phyloP scores from a whole-genome alignment of 2,113 vertebrate species.

The Gadus macrocephalus region DNA sequence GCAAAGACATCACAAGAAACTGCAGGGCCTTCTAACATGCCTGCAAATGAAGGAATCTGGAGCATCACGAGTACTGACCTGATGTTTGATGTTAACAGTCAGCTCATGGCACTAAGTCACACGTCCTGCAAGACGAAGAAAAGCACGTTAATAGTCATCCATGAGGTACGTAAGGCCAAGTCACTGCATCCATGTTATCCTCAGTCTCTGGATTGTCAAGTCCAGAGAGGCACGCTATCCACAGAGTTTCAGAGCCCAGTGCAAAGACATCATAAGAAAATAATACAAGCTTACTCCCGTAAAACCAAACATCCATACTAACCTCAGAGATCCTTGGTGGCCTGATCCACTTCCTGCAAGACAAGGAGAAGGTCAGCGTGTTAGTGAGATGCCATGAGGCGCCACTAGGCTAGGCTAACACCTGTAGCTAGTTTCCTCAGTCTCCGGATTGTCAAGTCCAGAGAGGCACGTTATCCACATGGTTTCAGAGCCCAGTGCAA shows the following conservation, averaged over 20 bases:
- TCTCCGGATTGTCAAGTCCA: conserved; percentile 50
- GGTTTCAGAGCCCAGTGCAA: conserved; percentile 54
- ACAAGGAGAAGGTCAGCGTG: too few relatives aligned
- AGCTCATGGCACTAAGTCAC: too few relatives aligned
- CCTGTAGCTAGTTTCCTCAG: conserved; percentile 1
- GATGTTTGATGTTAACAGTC: background rate
- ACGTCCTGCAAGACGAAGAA: too few relatives aligned
- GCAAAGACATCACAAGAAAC: conserved; percentile 56
- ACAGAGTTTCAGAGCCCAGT: conserved; percentile 52
- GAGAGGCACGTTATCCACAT: conserved; percentile 44
- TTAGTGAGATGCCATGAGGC: too few relatives aligned
- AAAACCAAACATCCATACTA: too few relatives aligned
- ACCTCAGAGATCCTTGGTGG: too few relatives aligned
- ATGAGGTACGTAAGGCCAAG: too few relatives aligned
- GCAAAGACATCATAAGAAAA: conserved; percentile 20
- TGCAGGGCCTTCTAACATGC: background rate
- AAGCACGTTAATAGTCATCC: too few relatives aligned
- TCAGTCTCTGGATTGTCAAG: conserved; percentile 47
- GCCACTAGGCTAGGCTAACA: too few relatives aligned
- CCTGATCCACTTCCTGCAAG: too few relatives aligned
- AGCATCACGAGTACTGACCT: background rate
- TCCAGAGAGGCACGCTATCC: conserved; percentile 47
- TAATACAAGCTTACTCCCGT: too few relatives aligned
- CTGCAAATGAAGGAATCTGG: background rate
- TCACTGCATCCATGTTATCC: background rate